Evolutionary conservation across 2,888 invertebrate genomes (phyloP), one percentile per base, ranked within the genome.

Genomic region (Acutogordius australiensis): DNA sequence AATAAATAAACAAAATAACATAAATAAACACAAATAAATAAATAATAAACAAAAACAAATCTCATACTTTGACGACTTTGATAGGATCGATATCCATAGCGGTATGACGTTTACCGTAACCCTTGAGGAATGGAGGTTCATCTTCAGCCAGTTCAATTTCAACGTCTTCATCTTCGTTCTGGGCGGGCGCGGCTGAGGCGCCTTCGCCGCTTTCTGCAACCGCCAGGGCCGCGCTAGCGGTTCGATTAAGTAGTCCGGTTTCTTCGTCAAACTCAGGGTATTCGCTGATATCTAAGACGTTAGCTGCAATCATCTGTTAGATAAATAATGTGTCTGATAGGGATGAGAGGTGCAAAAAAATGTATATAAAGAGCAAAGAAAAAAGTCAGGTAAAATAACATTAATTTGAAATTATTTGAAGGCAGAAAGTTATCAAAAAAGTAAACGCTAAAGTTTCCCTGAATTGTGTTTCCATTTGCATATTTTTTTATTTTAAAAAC

Each of bases 121-220:
- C 76, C 60, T 69, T 65, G 1, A 99, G 75, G 73, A 99, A 99
- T 0, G 94, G 86, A 0, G 97, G 86, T 68, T 97, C 94, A 61
- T 99, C 97, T 72, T 99, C 97, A 0, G 91, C 91, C 62, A 99
- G 75, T 72, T 97, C 97, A 64, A 99, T 91, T 74, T 90, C 88
- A 60, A 88, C 80, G 68, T 99, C 97, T 61, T 94, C 97, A 69
- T 94, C 94, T 84, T 70, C 69, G 60, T 65, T 65, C 62, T 67
- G 57, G 58, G 65, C 67, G 57, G 65, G 64, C 62, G 69, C 69
- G 62, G 72, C 69, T 60, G 69, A 73, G 61, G 72, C 73, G 23
- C 71, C 80, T 68, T 99, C 97, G 61, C 94, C 97, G 69, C 94
- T 94, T 84, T 70, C 69, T 60, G 65, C 65, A 63, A 66, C 57